Base-by-base conservation (phyloP, 2,888 invertebrate genomes). In the Drosophila paucipuncta region DNA sequence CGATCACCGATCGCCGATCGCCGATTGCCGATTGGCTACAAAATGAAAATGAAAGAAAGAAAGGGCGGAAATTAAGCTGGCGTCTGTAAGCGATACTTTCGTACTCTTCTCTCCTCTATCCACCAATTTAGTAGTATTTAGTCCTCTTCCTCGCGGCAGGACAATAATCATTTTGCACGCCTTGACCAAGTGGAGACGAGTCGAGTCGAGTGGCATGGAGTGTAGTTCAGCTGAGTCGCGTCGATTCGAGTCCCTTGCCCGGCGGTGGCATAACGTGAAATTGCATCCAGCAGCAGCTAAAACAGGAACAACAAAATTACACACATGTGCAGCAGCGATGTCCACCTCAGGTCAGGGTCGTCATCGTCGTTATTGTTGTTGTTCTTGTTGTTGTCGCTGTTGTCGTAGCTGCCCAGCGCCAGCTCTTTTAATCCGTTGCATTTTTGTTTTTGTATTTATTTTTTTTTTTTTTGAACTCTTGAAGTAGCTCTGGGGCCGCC, bases 161-260 rank as follows among this genome's bases (percentile, higher is more conserved):
- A 80, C 80, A 72, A 83, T 74, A 83, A 88, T 85, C 82, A 85
- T 80, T 85, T 85, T 85, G 78, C 80, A 83, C 87, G 80, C 77
- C 80, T 41, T 67, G 58, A 62, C 54, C 70, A 66, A 59, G 60
- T 53, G 39, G 52, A 53, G 47, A 33, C 6, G 57, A n/a, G 9
- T 3, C 22, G 7, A 10, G 39, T 18, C 39, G 37, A 31, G 47
- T 57, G 39, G 39, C 39, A 18, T 43, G 52, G 31, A 55, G 54
- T 62, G 65, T 22, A 31, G 22, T 25, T 43, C 22, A 55, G 59
- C 33, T 37, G 49, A 59, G 57, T 53, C 31, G 52, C 47, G 39
- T 28, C 6, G 57, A 63, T 30, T 13, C 43, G 43, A 13, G 54
- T 57, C 67, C 64, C 52, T 75, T 81, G 68, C 68, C 82, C 74